phyloP scores from a whole-genome alignment of 2,888 invertebrate genomes.

The Oxycera nigricornis region DNA sequence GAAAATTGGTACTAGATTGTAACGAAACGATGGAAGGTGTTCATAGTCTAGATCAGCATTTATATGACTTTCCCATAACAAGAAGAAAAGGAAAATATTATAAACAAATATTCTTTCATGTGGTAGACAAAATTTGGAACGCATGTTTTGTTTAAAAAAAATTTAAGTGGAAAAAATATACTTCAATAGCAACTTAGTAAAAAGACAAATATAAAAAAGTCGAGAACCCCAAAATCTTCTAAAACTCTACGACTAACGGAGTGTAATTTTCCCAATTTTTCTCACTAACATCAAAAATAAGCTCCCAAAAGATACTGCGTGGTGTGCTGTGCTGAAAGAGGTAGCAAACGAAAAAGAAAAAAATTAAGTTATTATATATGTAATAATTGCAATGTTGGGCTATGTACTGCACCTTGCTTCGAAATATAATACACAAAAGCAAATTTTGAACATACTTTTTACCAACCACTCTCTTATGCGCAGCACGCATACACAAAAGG shows the following conservation, averaged over 20 bases:
- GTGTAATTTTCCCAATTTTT: neutral
- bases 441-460: too few relatives aligned
- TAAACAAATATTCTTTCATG: neutral
- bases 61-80: neutral
- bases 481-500: too few relatives aligned
- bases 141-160: neutral
- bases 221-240: neutral
- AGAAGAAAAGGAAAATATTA: neutral
- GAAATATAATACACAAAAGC: neutral
- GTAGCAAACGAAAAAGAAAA: neutral
- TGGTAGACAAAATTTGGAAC: neutral
- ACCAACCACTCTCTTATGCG: too few relatives aligned
- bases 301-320: neutral
- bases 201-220: neutral
- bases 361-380: neutral
- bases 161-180: neutral
- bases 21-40: slow-evolving; percentile 1
- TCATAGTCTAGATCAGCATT: neutral
- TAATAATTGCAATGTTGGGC: neutral
- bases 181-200: neutral
- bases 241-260: neutral
- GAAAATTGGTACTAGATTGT: neutral
- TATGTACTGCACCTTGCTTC: neutral
- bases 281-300: neutral
- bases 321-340: neutral